Base-by-base conservation (phyloP, 1,140 invertebrate species). In the Phocides pigmalion region DNA sequence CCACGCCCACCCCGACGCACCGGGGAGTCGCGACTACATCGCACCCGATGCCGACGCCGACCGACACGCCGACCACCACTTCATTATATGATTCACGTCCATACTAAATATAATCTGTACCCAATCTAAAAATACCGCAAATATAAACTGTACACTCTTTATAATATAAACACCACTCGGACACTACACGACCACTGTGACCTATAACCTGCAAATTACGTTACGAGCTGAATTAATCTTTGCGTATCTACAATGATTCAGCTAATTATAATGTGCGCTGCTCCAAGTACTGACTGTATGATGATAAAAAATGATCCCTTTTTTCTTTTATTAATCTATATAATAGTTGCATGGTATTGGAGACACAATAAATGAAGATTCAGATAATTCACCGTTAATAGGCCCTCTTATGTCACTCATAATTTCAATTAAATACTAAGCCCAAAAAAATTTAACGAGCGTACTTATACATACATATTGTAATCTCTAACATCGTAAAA, bases 41-140 rank as follows among this genome's bases (percentile, higher is more conserved):
- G 68, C 54, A 70, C 64, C 53, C 70, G 66, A 64, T 28, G 35
- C 62, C 51, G 51, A 54, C 12, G 35, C 46, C 59, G 64, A 64
- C 66, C 68, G 50, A 64, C 32, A 49, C 62, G 64, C 66, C 68
- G 50, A 64, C 62, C 62, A 66, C 62, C 58, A 62, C 50, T 62
- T 51, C 64, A 66, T 61, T 66, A 71, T 64, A 63, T 61, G 69
- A 68, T 67, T 71, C 62, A 59, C 62, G 51, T 54, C 37, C 51
- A 76, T 64, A 69, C 75, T 77, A 77, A 77, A 77, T 77, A 74
- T 77, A 77, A 72, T 64, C 65, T 65, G 58, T 66, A 74, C 69
- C 72, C 70, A 62, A 71, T 74, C 71, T 69, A 71, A 74, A 70
- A 72, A 68, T 77, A 77, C 66, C 72, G 62, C 65, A 51, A 59